Base-by-base conservation (phyloP, 1,140 invertebrate genomes). In the Stegodyphus mimosarum region DNA sequence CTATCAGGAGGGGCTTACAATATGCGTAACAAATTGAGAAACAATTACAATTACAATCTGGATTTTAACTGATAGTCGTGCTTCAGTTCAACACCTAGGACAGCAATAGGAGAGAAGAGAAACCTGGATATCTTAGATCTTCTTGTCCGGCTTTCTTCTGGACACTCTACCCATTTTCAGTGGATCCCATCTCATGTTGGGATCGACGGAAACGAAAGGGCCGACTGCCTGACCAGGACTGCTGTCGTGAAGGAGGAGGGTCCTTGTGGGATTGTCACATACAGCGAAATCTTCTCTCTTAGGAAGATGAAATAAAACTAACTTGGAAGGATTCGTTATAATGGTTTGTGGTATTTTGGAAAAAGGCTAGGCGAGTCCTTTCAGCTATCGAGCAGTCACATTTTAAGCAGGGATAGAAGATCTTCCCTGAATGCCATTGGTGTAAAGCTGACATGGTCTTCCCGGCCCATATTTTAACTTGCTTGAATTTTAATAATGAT, bases 371-470 rank as follows among this genome's bases (percentile, higher is more conserved):
- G 7, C 6, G 69, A n/a, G 48, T 70, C 48, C 15, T 49, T 70
- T 70, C 48, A 49, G 69, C 17, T 70, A 48, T 70, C 17, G 69
- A 66, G 10, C 17, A 66, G n/a, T n/a, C n/a, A n/a, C 64, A n/a
- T 66, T n/a, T 66, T n/a, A 66, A 66, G 17, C 64, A 66, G 17
- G 17, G n/a, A n/a, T n/a, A 66, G 10, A 66, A 66, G 64, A 66
- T 66, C 64, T 66, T 66, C n/a, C 64, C 64, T 11, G 64, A 66
- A 17, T 66, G 64, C 10, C n/a, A 66, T 17, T 66, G 64, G 64
- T 66, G 64, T 66, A n/a, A n/a, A 7, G 7, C 64, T 66, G 64
- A 17, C 17, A 17, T 6, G 64, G 10, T 17, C 6, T 6, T n/a
- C 10, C 64, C 64, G 6, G 64, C 17, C 17, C 64, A 17, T 17